Evolutionary conservation across 2,797 vertebrate species (phyloP).

Genomic region (Pseudopleuronectes americanus): DNA sequence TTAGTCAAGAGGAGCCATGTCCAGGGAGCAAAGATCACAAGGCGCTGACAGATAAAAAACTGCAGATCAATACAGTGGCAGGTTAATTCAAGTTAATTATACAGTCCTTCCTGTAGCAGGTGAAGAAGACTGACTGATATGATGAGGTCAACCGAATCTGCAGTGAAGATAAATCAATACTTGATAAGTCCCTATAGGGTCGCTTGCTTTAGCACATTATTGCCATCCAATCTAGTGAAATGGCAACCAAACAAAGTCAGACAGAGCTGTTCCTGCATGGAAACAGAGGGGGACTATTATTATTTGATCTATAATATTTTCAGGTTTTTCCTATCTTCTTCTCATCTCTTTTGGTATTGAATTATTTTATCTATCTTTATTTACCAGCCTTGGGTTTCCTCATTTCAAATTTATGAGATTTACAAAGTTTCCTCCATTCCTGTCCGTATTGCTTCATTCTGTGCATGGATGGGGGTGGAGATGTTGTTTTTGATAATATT

Average conservation of each 20-base stretch:
- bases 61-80: slow-evolving; percentile 39
- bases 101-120: slow-evolving; percentile 3
- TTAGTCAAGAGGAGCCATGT: slow-evolving; percentile 14
- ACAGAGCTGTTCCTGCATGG: not conserved
- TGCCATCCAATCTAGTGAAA: slow-evolving; percentile 11
- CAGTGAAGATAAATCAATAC: slow-evolving; percentile 36
- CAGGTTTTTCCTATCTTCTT: too few relatives aligned
- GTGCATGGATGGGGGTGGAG: too few relatives aligned
- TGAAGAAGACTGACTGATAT: slow-evolving; percentile 30
- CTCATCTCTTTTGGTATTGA: too few relatives aligned
- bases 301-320: too few relatives aligned
- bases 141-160: slow-evolving; percentile 18
- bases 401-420: too few relatives aligned
- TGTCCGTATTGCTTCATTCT: too few relatives aligned
- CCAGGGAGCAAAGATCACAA: slow-evolving; percentile 41
- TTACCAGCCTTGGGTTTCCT: too few relatives aligned
- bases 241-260: not conserved
- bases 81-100: slow-evolving; percentile 53
- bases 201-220: slow-evolving; percentile 5
- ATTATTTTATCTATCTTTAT: too few relatives aligned
- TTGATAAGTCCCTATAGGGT: slow-evolving; percentile 5
- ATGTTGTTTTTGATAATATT: too few relatives aligned
- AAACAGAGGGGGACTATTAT: not conserved
- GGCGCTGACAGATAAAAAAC: slow-evolving; percentile 12
- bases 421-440: too few relatives aligned